phyloP scores from a whole-genome alignment of 2,888 invertebrate genomes.

The Syritta pipiens region DNA sequence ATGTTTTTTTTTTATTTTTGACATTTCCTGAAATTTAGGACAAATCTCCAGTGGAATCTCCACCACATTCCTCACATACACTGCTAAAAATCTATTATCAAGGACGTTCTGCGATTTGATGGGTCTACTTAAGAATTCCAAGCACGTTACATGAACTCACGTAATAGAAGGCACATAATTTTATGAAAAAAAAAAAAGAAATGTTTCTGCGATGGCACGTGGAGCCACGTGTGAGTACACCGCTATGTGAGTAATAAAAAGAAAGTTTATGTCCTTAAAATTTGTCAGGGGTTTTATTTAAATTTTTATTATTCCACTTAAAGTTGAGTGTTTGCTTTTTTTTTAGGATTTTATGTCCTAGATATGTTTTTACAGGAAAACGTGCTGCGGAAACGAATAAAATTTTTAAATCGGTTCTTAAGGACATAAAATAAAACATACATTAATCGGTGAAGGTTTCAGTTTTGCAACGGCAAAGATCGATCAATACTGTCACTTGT shows the following conservation, averaged over 20 bases:
- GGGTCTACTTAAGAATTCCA: slow-evolving; percentile 35
- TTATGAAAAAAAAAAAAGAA: slow-evolving; percentile 1
- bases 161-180: slow-evolving; percentile 6
- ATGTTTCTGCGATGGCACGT: not conserved
- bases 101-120: slow-evolving; percentile 52
- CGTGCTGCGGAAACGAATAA: no score
- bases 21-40: not conserved
- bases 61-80: not conserved
- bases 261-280: slow-evolving; percentile 40
- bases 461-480: no score
- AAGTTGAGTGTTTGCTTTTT: slow-evolving; percentile 9
- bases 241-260: slow-evolving; percentile 4
- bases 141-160: slow-evolving; percentile 31
- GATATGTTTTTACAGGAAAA: no score
- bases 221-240: not conserved
- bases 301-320: slow-evolving; percentile 44
- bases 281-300: slow-evolving; percentile 42
- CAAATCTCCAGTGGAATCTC: not conserved
- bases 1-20: slow-evolving; percentile 14
- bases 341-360: slow-evolving; percentile 12
- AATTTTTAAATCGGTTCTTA: no score
- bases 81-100: slow-evolving; percentile 28
- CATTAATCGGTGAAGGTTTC: no score
- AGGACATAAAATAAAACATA: no score
- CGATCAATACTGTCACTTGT: no score